A percentile compares a stretch with the other conserved stretches of the same genome.
These are phyloP conservation scores for Notodonta ziczac DNA, from an alignment of 2,888 invertebrate genomes.

Conservation along the genomic window DNA sequence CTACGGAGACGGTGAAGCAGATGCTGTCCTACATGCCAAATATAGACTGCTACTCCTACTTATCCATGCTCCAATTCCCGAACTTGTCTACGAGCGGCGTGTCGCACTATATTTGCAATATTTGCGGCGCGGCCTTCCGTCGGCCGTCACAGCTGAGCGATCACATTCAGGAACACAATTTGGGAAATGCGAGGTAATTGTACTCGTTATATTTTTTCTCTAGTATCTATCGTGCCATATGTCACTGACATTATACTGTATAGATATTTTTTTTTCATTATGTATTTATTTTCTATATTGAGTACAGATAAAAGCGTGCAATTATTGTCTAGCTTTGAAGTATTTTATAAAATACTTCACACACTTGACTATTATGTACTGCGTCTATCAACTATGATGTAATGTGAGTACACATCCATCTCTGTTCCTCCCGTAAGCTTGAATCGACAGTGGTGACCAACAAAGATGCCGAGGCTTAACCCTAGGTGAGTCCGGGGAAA, in stretches of 20 bases:
- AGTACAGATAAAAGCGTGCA: too few species aligned
- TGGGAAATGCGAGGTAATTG: constrained; percentile 58
- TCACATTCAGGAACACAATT: constrained; percentile 63
- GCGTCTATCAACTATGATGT: too few species aligned
- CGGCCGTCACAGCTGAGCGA: constrained; percentile 61
- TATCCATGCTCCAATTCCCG: constrained; percentile 45
- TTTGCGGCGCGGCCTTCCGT: constrained; percentile 64
- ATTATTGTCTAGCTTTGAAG: too few species aligned
- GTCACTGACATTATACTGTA: constrained; percentile 6
- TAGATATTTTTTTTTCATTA: neutral
- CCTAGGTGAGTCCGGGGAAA: too few species aligned
- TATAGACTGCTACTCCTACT: constrained; percentile 54
- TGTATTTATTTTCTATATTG: too few species aligned
- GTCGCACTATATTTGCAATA: constrained; percentile 60
- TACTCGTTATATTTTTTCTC: constrained; percentile 14
- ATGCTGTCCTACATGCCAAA: constrained; percentile 61
- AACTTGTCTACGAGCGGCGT: constrained; percentile 18
- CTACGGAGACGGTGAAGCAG: constrained; percentile 59
- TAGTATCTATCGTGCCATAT: constrained; percentile 8
- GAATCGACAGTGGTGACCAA: too few species aligned
- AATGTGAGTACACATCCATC: too few species aligned
- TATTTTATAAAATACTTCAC: too few species aligned
- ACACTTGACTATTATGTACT: too few species aligned
- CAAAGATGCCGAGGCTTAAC: too few species aligned
- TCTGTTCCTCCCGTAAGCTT: too few species aligned